Percentiles rank a stretch among this genome's conserved stretches.
These are phyloP conservation scores for Orthosia cruda DNA, from an alignment of 2,888 invertebrate species.

Conservation along the genomic window DNA sequence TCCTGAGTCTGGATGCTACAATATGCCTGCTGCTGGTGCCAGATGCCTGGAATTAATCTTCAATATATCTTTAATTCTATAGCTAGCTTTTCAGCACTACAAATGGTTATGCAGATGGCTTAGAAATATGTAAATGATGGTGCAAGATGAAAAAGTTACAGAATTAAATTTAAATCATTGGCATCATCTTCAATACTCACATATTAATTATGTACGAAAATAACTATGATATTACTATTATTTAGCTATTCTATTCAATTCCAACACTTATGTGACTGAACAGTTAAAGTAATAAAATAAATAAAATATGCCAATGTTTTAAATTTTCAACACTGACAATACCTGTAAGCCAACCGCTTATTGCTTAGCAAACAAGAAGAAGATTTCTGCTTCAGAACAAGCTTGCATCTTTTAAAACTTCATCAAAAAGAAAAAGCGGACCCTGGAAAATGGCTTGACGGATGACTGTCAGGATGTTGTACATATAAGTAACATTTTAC, in stretches of 20 bases:
- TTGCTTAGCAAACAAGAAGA: conserved; percentile 43
- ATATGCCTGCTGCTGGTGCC: conserved; percentile 6
- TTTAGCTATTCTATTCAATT: neutral
- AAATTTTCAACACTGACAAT: conserved; percentile 48
- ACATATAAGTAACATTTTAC: conserved; percentile 59
- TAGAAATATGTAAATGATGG: conserved; percentile 5
- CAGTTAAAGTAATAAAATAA: neutral
- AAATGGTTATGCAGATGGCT: conserved; percentile 25
- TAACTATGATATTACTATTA: neutral
- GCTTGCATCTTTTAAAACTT: conserved; percentile 37
- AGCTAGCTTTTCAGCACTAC: conserved; percentile 53
- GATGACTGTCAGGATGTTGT: conserved; percentile 54
- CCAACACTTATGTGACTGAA: neutral
- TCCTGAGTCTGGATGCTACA: conserved; percentile 25
- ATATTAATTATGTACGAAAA: too few relatives aligned
- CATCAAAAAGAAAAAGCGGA: conserved; percentile 47
- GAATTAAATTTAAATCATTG: too few relatives aligned
- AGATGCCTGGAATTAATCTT: neutral
- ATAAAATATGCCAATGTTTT: conserved; percentile 27
- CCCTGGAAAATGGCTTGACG: conserved; percentile 52
- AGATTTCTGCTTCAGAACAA: conserved; percentile 36
- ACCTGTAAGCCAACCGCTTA: conserved; percentile 56
- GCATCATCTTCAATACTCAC: too few relatives aligned
- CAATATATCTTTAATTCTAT: conserved; percentile 4
- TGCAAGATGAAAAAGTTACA: conserved; percentile 19